Conservation (phyloP, 2,888 invertebrate genomes). For the Tricholauxania praeusta region DNA sequence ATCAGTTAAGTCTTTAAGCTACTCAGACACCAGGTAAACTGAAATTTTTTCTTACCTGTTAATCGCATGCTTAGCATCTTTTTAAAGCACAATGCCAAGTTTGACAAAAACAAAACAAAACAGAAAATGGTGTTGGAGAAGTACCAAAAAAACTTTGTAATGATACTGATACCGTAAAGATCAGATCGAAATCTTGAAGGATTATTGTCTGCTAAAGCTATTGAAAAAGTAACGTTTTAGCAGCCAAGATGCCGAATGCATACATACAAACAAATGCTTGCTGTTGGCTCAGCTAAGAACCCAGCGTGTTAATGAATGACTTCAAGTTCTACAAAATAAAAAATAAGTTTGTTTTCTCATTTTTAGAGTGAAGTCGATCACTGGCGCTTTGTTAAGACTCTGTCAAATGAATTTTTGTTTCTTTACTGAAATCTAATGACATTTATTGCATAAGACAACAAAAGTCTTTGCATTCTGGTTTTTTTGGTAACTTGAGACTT, state of each 20-base stretch:
- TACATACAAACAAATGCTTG: too few relatives aligned
- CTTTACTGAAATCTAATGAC: constrained; percentile 2
- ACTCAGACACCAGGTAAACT: too few relatives aligned
- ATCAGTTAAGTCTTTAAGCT: too few relatives aligned
- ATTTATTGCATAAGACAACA: constrained; percentile 7
- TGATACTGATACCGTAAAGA: constrained; percentile 26
- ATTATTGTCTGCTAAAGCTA: neutral
- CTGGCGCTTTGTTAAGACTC: neutral
- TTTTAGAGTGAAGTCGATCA: too few relatives aligned
- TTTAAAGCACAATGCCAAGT: neutral
- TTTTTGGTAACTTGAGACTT: constrained; percentile 21
- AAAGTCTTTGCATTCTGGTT: constrained; percentile 2
- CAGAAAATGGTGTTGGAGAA: constrained; percentile 4
- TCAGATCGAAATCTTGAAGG: constrained; percentile 27
- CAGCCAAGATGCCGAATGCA: too few relatives aligned
- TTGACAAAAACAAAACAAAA: neutral
- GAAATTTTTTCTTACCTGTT: neutral
- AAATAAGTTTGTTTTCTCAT: too few relatives aligned
- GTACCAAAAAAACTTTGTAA: constrained; percentile 30
- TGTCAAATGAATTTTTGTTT: neutral
- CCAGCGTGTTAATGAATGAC: too few relatives aligned
- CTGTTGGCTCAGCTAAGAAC: too few relatives aligned
- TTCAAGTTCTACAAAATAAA: too few relatives aligned
- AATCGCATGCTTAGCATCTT: constrained; percentile 1
- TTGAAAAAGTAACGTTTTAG: too few relatives aligned